Evolutionary conservation across 2,113 vertebrate genomes (phyloP).

Genomic region (Hypomesus transpacificus): DNA sequence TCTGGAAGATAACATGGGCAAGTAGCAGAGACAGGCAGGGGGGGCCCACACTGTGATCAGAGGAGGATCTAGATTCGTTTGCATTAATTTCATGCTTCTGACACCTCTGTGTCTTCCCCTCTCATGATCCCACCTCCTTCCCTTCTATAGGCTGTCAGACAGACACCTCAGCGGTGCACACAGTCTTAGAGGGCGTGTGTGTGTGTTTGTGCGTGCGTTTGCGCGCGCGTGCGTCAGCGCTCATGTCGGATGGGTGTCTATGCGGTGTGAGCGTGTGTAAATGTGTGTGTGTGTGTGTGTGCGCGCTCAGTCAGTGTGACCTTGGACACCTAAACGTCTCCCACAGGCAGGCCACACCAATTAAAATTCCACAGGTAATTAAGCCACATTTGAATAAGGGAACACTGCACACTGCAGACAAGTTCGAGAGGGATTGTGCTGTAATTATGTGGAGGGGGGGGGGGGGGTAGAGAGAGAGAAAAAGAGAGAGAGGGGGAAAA

Average conservation of each 20-base stretch:
- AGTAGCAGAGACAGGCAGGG: background rate
- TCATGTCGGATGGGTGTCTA: constrained; percentile 2
- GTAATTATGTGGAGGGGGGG: constrained; percentile 62
- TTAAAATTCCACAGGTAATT: constrained; percentile 77
- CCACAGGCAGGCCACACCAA: constrained; percentile 62
- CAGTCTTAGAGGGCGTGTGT: background rate
- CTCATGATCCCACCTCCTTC: background rate
- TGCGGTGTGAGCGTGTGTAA: constrained; percentile 31
- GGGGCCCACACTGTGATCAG: constrained; percentile 1
- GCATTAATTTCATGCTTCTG: background rate
- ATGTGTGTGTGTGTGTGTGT: constrained; percentile 24
- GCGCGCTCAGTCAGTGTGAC: constrained; percentile 49
- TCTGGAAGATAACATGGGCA: background rate
- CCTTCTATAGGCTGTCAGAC: constrained; percentile 1
- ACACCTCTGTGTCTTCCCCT: background rate
- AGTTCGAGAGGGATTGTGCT: constrained; percentile 58
- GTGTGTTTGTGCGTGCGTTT: background rate
- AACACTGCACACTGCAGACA: constrained; percentile 64
- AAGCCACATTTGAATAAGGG: constrained; percentile 70
- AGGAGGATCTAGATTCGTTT: background rate
- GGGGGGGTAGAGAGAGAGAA: constrained; percentile 5
- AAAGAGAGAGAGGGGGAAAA: background rate
- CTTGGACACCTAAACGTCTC: constrained; percentile 68
- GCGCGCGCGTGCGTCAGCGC: constrained; percentile 1
- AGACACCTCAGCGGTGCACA: background rate